Conservation (phyloP, 2,888 invertebrate genomes). For the Phragmatobia fuliginosa region DNA sequence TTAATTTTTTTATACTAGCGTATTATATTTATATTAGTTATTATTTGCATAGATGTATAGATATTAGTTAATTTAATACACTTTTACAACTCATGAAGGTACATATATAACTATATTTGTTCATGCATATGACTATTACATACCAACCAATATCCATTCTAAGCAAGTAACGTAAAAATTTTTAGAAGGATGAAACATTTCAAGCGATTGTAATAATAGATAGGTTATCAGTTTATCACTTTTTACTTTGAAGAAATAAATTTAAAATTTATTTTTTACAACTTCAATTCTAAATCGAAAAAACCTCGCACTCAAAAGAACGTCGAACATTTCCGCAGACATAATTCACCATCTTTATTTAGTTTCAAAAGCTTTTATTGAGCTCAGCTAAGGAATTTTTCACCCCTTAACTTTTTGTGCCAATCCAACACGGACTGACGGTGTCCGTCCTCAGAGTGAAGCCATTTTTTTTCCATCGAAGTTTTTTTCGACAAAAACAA, state of each 20-base stretch:
- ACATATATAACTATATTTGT: neutral
- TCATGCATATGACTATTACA: neutral
- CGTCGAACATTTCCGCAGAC: conserved; percentile 9
- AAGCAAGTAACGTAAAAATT: neutral
- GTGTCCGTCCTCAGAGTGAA: conserved; percentile 28
- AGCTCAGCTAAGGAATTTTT: conserved; percentile 13
- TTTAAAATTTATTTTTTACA: neutral
- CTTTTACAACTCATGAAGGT: no score
- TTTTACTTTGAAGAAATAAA: neutral
- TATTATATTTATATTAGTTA: no score
- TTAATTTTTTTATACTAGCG: no score
- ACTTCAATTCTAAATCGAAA: neutral
- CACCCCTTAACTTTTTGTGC: conserved; percentile 32
- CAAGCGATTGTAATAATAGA: neutral
- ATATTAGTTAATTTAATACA: no score
- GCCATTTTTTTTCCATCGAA: conserved; percentile 28
- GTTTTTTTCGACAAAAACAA: conserved; percentile 39
- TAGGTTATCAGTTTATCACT: no score
- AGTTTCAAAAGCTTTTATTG: conserved; percentile 22
- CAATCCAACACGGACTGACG: conserved; percentile 30
- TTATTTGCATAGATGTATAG: no score
- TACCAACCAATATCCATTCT: neutral
- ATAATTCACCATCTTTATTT: conserved; percentile 14
- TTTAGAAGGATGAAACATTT: neutral
- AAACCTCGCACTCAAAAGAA: neutral